A percentile compares a stretch with the other conserved stretches of the same genome.
Evolutionary conservation across 2,797 vertebrate species (phyloP).

Genomic region (Acanthurus leucopareius): DNA sequence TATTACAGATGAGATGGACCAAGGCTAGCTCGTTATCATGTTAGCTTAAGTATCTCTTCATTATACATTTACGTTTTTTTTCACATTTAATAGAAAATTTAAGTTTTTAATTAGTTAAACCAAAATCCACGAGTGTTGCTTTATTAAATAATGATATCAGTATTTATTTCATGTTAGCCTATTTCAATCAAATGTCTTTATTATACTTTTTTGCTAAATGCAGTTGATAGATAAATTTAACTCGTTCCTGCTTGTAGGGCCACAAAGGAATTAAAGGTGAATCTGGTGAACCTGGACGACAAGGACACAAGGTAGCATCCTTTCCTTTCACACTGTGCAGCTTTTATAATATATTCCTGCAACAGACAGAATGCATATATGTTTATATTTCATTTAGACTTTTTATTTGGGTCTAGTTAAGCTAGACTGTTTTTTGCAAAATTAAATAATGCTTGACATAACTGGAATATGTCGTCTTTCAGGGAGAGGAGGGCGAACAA

Average conservation of each 20-base stretch:
- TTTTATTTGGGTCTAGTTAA: too few species aligned
- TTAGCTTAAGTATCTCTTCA: too few species aligned
- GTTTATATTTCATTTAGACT: too few species aligned
- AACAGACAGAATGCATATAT: background rate
- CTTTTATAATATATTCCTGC: background rate
- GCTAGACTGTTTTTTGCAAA: background rate
- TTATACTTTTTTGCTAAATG: background rate
- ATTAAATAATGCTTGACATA: background rate
- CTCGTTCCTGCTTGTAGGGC: conserved; percentile 82
- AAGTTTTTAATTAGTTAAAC: too few species aligned
- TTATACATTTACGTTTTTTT: too few species aligned
- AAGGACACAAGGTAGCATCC: conserved; percentile 93
- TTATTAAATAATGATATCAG: too few species aligned
- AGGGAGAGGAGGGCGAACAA: conserved; percentile 96
- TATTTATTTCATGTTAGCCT: background rate
- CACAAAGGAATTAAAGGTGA: conserved; percentile 96
- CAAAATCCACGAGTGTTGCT: too few species aligned
- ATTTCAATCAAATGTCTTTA: background rate
- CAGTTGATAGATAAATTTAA: background rate
- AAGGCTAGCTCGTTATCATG: too few species aligned
- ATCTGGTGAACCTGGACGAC: conserved; percentile 96
- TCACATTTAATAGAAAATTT: too few species aligned
- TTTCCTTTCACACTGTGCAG: background rate
- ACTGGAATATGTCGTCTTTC: conserved; percentile 37
- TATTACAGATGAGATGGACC: too few species aligned